Evolutionary conservation across 2,888 invertebrate species (phyloP).

Genomic region (Allygus modestus): DNA sequence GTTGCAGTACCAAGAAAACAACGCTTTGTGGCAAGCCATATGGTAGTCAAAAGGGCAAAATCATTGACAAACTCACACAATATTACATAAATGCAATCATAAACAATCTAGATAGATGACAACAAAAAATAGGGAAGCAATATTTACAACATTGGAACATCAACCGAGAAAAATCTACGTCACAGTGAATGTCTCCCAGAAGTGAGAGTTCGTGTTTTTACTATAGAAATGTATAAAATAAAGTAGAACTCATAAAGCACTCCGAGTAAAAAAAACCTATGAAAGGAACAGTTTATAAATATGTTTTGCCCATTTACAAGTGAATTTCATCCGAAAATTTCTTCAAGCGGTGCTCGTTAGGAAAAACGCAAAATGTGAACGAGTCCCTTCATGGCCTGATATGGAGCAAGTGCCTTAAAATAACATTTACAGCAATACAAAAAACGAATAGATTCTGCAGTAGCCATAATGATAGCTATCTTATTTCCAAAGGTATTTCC

Average conservation of each 20-base stretch:
- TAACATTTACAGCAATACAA: neutral
- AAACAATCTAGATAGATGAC: neutral
- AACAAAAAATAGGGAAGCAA: neutral
- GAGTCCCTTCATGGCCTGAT: neutral
- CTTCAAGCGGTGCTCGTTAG: neutral
- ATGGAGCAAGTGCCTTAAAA: neutral
- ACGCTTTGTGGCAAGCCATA: neutral
- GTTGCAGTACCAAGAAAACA: neutral
- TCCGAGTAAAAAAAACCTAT: neutral
- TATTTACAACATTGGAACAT: conserved; percentile 7
- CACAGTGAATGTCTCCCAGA: conserved; percentile 15
- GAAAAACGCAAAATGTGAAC: conserved; percentile 25
- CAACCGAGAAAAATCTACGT: neutral
- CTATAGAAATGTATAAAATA: neutral
- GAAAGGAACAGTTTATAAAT: neutral
- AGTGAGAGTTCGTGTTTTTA: conserved; percentile 41
- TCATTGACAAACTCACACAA: neutral
- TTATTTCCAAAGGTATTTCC: no score
- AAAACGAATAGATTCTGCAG: neutral
- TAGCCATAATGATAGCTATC: neutral
- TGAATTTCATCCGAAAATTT: neutral
- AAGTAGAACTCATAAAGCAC: neutral
- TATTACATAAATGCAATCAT: neutral
- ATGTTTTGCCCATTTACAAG: neutral
- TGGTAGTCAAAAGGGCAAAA: conserved; percentile 1